These are phyloP conservation scores for Tetheella fluctuosa DNA, from an alignment of 2,888 invertebrate genomes.

Conservation along the genomic window DNA sequence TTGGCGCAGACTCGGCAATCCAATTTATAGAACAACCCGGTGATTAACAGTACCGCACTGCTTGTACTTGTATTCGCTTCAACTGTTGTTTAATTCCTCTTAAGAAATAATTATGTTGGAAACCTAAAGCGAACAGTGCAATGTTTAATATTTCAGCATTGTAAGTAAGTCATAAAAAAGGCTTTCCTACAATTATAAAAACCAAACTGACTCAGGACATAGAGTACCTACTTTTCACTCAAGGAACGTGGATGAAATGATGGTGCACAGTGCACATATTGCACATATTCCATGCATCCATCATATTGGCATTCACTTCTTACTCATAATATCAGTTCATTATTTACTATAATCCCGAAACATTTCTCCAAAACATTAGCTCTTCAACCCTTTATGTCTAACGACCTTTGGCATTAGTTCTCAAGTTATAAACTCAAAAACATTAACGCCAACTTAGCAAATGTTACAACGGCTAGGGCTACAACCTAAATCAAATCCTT, in stretches of 20 bases:
- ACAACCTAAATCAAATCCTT: slow-evolving; percentile 1
- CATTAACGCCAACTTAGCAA: slow-evolving; percentile 3
- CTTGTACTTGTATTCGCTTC: slow-evolving; percentile 11
- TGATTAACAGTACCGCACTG: slow-evolving; percentile 43
- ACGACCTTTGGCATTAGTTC: neutral
- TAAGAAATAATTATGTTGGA: neutral
- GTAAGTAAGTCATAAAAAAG: too few relatives aligned
- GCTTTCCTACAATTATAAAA: too few relatives aligned
- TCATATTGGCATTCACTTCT: too few relatives aligned
- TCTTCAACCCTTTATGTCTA: neutral
- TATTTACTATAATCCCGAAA: neutral
- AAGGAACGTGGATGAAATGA: too few relatives aligned
- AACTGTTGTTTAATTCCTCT: slow-evolving; percentile 1
- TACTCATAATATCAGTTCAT: neutral
- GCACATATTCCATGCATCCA: too few relatives aligned
- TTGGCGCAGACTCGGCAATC: slow-evolving; percentile 61
- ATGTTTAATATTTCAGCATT: too few relatives aligned
- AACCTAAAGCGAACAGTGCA: neutral
- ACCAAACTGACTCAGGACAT: too few relatives aligned
- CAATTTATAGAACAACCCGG: slow-evolving; percentile 62
- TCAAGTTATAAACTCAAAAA: slow-evolving; percentile 8
- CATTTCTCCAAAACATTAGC: neutral
- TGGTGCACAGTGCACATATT: too few relatives aligned
- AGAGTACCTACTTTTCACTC: too few relatives aligned
- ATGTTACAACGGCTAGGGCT: neutral